A percentile compares a stretch with the other conserved stretches of the same genome.
Evolutionary conservation across 1,140 invertebrate species (phyloP).

Genomic region (Drosophila truncata): DNA sequence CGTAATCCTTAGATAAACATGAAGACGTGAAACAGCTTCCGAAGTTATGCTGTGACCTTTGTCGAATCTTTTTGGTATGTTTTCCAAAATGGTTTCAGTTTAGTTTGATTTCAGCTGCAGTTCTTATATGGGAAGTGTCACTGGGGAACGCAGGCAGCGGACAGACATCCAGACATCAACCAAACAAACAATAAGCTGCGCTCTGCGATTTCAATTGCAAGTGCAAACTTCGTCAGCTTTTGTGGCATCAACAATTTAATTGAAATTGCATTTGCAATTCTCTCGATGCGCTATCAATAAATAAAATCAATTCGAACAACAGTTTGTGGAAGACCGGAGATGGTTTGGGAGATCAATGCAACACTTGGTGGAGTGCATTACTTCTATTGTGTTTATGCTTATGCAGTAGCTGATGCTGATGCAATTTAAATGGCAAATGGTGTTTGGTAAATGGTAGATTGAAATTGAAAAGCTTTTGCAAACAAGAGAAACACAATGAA

Average conservation of each 20-base stretch:
- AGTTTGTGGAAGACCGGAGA: conserved; percentile 13
- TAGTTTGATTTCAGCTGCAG: conserved; percentile 10
- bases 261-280: conserved; percentile 76
- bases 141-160: conserved; percentile 8
- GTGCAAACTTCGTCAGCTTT: conserved; percentile 49
- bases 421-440: conserved; percentile 62
- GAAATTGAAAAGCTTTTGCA: conserved; percentile 27
- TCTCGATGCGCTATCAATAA: conserved; percentile 66
- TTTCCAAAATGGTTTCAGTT: background rate
- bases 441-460: conserved; percentile 23
- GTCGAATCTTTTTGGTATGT: background rate
- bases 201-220: conserved; percentile 47
- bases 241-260: conserved; percentile 67
- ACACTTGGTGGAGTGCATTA: conserved; percentile 43
- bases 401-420: conserved; percentile 54
- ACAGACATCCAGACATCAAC: conserved; percentile 11
- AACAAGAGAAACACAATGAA: conserved; percentile 21
- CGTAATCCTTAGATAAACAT: conserved; percentile 44
- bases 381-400: conserved; percentile 72
- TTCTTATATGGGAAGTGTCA: conserved; percentile 28
- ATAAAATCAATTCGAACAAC: conserved; percentile 75
- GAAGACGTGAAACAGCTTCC: background rate
- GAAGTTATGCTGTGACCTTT: conserved; percentile 3
- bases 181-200: conserved; percentile 57
- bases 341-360: conserved; percentile 5